A percentile compares a stretch with the other conserved stretches of the same genome.
Evolutionary conservation across 2,113 vertebrate species (phyloP).

Genomic region (Notothenia rossii): DNA sequence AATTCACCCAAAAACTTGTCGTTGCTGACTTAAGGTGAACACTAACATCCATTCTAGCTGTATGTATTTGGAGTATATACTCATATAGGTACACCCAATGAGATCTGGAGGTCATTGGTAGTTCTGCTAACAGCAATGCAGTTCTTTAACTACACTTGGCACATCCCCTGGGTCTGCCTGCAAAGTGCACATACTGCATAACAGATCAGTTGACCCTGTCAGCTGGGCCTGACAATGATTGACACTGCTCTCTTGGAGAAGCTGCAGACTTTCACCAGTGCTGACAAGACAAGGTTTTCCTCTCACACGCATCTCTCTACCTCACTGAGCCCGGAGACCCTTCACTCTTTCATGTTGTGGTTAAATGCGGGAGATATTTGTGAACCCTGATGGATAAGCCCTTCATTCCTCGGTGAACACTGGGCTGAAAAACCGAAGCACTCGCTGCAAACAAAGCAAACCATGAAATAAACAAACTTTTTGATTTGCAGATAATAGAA

Average conservation of each 20-base stretch:
- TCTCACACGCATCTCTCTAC: constrained; percentile 40
- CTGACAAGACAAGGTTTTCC: constrained; percentile 74
- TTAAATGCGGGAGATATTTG: constrained; percentile 51
- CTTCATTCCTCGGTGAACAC: constrained; percentile 20
- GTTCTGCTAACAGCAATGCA: constrained; percentile 42
- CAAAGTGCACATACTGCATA: constrained; percentile 77
- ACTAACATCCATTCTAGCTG: neutral
- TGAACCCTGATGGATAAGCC: constrained; percentile 41
- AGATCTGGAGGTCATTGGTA: constrained; percentile 61
- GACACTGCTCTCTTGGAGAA: constrained; percentile 62
- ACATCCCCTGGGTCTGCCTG: constrained; percentile 49
- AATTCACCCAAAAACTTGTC: constrained; percentile 5
- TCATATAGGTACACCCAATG: constrained; percentile 35
- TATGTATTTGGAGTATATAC: constrained; percentile 25
- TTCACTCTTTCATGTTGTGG: constrained; percentile 47
- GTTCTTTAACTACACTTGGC: constrained; percentile 58
- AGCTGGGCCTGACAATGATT: constrained; percentile 67
- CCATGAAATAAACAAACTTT: constrained; percentile 27
- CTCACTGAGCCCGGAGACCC: constrained; percentile 38
- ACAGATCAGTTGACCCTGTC: constrained; percentile 74
- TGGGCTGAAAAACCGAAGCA: constrained; percentile 24
- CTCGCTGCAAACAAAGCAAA: constrained; percentile 31
- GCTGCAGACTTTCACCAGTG: constrained; percentile 67
- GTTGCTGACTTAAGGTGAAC: constrained; percentile 48
- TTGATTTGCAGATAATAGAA: constrained; percentile 43